Base-by-base conservation (phyloP, 2,113 vertebrate genomes). In the Thomomys bottae region DNA sequence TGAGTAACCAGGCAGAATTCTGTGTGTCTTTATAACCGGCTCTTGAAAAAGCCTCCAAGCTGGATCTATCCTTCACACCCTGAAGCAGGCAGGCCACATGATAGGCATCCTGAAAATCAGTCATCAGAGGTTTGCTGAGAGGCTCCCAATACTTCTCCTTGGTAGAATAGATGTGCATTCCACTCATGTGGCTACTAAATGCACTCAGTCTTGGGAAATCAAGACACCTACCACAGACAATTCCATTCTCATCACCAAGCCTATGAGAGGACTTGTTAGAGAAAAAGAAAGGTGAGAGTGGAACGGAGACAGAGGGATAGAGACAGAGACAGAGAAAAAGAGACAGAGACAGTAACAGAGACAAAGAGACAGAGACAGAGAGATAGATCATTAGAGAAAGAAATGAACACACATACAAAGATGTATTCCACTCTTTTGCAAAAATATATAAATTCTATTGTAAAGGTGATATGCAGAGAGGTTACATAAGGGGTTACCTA, bases 11-110 rank as follows among this genome's bases (percentile, higher is more conserved):
- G 77, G 88, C 75, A 89, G 79, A 90, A 92, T 80, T 64, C 82
- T 45, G 49, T 14, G 28, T 83, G 64, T 91, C 93, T 94, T 91
- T 73, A 67, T 85, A 90, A 85, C 70, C 73, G 76, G 30, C 32
- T 82, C 75, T 86, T 88, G 87, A 64, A 61, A 61, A 91, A 68
- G 73, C n/a, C 61, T 92, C 79, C 66, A 81, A 36, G 40, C 24
- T 86, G 34, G 32, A 5, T 36, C 40, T 32, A 67, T 80, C 61
- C 67, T 76, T 87, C 63, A 68, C 68, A 87, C 63, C 20, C 8
- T 1, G 6, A 71, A 67, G 81, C 8, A 34, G 42, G 21, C 49
- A 61, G 66, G 42, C 38, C 77, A 68, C 2, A 2, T 54, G 73
- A 75, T 3, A 45, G 28, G 8, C 24, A 28, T 18, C 18, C 45